phyloP scores from a whole-genome alignment of 2,797 vertebrate species.

The Huso huso region DNA sequence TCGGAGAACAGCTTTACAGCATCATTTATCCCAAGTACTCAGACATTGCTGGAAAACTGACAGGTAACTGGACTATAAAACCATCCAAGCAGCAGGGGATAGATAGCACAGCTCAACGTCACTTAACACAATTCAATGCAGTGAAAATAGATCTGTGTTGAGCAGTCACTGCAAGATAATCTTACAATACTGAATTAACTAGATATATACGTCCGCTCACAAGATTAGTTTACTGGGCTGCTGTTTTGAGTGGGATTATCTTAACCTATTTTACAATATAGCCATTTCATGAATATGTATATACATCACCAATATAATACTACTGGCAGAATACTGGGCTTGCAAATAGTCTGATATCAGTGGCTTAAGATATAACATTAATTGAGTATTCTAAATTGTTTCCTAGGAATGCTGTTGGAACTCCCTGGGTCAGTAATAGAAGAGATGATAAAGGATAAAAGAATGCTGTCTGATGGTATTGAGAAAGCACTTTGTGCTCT shows the following conservation, averaged over 20 bases:
- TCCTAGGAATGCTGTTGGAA: slow-evolving; percentile 68
- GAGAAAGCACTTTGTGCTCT: slow-evolving; percentile 59
- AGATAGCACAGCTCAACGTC: background rate
- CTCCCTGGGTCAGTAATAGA: slow-evolving; percentile 50
- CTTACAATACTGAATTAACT: too few species aligned
- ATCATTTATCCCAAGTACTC: slow-evolving; percentile 51
- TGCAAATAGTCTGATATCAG: background rate
- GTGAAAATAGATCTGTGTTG: background rate
- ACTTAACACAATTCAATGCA: background rate
- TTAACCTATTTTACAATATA: background rate
- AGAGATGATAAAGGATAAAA: slow-evolving; percentile 61
- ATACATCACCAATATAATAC: background rate
- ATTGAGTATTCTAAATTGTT: background rate
- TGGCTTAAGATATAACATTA: background rate
- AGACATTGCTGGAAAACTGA: slow-evolving; percentile 60
- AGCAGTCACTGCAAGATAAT: background rate
- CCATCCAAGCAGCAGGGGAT: background rate
- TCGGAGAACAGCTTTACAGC: slow-evolving; percentile 60
- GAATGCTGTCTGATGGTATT: slow-evolving; percentile 48
- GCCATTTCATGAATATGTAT: background rate
- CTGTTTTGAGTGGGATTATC: background rate
- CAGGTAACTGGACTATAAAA: slow-evolving; percentile 42
- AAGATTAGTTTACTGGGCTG: background rate
- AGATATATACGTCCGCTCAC: too few species aligned
- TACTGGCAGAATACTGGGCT: background rate